Percentiles rank a stretch among this genome's conserved stretches.
These are phyloP conservation scores for Orycteropus afer DNA, from an alignment of 2,113 vertebrate species.

Conservation along the genomic window DNA sequence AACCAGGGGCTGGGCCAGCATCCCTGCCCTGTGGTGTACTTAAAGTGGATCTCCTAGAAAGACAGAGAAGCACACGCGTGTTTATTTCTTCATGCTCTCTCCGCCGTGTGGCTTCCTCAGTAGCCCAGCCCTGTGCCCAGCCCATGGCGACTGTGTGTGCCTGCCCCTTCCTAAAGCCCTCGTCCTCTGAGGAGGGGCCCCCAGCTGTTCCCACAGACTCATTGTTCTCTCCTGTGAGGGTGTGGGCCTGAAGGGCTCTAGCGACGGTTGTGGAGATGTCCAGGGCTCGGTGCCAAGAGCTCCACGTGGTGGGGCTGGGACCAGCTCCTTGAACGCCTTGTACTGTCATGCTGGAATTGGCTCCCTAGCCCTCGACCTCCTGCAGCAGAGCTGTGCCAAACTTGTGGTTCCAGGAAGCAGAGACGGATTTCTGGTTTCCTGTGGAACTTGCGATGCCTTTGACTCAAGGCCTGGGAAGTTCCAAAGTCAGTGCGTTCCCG, in stretches of 20 bases:
- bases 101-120: conserved; percentile 64
- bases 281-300: neutral
- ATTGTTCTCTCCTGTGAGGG: neutral
- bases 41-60: neutral
- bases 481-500: accelerated
- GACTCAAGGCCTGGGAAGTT: conserved; percentile 7
- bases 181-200: neutral
- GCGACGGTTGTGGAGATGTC: neutral
- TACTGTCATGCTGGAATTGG: neutral
- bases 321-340: neutral
- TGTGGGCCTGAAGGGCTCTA: neutral
- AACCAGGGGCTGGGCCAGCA: neutral
- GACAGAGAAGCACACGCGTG: neutral
- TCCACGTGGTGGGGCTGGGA: neutral
- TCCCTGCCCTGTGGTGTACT: neutral
- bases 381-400: conserved; percentile 82
- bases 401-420: conserved; percentile 62
- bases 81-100: conserved; percentile 52
- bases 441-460: conserved; percentile 75
- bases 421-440: conserved; percentile 69
- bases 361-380: conserved; percentile 19
- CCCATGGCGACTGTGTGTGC: neutral
- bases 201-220: neutral
- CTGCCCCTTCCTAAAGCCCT: neutral
- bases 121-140: neutral